Conservation (phyloP, 2,888 invertebrate genomes). For the Trachelus stipa region DNA sequence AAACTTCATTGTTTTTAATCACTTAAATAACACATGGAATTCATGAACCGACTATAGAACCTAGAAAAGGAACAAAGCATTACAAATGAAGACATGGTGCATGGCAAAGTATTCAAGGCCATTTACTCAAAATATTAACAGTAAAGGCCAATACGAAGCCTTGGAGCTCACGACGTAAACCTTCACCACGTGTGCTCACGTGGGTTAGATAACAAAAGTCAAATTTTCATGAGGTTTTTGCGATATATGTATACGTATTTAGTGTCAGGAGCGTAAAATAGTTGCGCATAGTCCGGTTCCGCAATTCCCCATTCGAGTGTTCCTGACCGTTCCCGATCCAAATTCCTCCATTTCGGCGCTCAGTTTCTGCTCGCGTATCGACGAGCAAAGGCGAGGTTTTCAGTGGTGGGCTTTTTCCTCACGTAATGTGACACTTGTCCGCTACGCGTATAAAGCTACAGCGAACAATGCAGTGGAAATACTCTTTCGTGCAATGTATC, state of each 20-base stretch:
- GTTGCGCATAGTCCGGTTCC: not conserved
- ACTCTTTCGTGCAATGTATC: slow-evolving; percentile 30
- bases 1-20: no score
- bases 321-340: not conserved
- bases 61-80: not conserved
- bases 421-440: slow-evolving; percentile 42
- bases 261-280: not conserved
- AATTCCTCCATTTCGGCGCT: slow-evolving; percentile 10
- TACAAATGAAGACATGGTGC: not conserved
- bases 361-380: slow-evolving; percentile 47
- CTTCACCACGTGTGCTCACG: not conserved
- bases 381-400: slow-evolving; percentile 30
- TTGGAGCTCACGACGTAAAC: not conserved
- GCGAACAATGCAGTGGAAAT: slow-evolving; percentile 38
- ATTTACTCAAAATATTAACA: not conserved
- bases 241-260: not conserved
- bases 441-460: not conserved
- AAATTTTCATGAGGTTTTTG: not conserved
- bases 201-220: not conserved
- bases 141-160: not conserved
- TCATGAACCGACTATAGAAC: not conserved
- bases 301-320: slow-evolving; percentile 16
- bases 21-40: no score
- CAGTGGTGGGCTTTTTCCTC: slow-evolving; percentile 17
- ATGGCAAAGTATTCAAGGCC: not conserved